Base-by-base conservation (phyloP, 2,888 invertebrate species). In the Hetaerina titia region DNA sequence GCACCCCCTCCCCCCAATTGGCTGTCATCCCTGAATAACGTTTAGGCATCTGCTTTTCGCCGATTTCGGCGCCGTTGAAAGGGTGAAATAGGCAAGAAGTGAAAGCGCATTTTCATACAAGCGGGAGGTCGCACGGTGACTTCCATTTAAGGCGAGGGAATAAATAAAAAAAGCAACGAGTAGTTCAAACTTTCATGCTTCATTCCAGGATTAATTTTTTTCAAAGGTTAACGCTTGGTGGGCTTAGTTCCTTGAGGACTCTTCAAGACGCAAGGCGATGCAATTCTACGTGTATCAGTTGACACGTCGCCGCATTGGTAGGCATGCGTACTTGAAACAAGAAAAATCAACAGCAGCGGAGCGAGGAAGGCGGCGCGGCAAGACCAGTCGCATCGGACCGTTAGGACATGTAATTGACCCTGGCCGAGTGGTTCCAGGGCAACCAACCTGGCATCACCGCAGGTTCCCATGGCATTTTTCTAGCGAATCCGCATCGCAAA, bases 51-150 rank as follows among this genome's bases (percentile, higher is more conserved):
- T 17, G 13, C 13, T 31, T 22, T 81, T 81, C 81, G 31, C 81
- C 81, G 81, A 81, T 81, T 81, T 81, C 81, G 81, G 9, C 81
- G 81, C 81, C 81, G 69, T 69, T n/a, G 45, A 81, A 31, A 31
- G 81, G 81, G 13, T 31, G 81, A 81, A 81, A 81, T 81, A 81
- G 81, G 81, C 81, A 81, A 81, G 81, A 81, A 81, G 81, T 81
- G 81, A 81, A 81, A 81, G 81, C 81, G 81, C 15, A 81, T 81
- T 31, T 81, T 25, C 81, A 81, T 81, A 31, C 81, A 81, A 81
- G 81, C 22, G 31, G 31, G 81, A 11, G 81, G 81, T 15, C 81
- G 8, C 13, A 13, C 11, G 31, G 31, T 25, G 81, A 81, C 81
- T 31, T 13, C 81, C 81, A 81, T 81, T 22, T 81, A 81, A 81